These are phyloP conservation scores for Mercenaria mercenaria DNA, from an alignment of 1,140 invertebrate species.

Conservation along the genomic window DNA sequence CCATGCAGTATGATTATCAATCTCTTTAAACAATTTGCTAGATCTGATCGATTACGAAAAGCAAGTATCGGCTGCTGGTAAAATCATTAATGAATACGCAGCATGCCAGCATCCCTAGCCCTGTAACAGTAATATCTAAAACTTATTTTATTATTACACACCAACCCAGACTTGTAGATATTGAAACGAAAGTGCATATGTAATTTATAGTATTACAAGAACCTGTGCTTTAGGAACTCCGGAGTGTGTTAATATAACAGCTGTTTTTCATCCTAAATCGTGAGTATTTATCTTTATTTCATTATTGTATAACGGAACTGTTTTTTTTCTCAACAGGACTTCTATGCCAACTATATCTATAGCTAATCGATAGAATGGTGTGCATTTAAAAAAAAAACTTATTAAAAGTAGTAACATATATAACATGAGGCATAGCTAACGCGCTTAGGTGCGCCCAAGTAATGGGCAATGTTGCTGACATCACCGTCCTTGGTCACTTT, in stretches of 20 bases:
- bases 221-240: neutral
- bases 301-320: neutral
- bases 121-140: conserved; percentile 21
- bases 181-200: conserved; percentile 52
- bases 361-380: too few relatives aligned
- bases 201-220: conserved; percentile 20
- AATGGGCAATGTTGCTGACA: too few relatives aligned
- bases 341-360: too few relatives aligned
- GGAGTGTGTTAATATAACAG: conserved; percentile 12
- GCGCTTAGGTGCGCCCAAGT: too few relatives aligned
- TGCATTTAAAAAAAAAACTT: too few relatives aligned
- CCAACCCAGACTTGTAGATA: neutral
- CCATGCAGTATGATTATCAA: neutral
- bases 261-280: conserved; percentile 33
- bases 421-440: too few relatives aligned
- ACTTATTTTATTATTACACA: conserved; percentile 34
- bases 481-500: too few relatives aligned
- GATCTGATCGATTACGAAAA: neutral
- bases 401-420: too few relatives aligned
- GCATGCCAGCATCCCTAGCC: conserved; percentile 11
- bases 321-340: too few relatives aligned
- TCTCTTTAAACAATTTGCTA: neutral
- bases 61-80: conserved; percentile 20
- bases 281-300: conserved; percentile 8
- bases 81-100: conserved; percentile 23